Percentiles rank a stretch among this genome's conserved stretches.
phyloP scores from a whole-genome alignment of 2,888 invertebrate genomes.

The Lasioglossum leucozonium region DNA sequence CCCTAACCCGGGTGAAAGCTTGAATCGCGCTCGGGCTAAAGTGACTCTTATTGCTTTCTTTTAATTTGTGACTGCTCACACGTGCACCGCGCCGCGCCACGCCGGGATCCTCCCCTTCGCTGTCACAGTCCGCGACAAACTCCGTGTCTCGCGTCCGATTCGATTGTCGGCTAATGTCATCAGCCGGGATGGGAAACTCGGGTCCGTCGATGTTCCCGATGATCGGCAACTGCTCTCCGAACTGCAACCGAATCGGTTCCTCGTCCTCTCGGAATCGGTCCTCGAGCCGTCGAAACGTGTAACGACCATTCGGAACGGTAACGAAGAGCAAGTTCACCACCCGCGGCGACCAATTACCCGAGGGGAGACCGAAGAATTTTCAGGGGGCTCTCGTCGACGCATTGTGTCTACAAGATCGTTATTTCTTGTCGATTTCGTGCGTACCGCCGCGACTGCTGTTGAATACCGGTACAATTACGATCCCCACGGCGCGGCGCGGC shows the following conservation, averaged over 20 bases:
- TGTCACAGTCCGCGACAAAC: constrained; percentile 29
- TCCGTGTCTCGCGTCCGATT: constrained; percentile 41
- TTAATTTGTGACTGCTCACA: constrained; percentile 72
- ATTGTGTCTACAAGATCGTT: constrained; percentile 66
- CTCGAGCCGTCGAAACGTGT: constrained; percentile 66
- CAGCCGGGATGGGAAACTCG: constrained; percentile 36
- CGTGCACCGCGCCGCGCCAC: constrained; percentile 43
- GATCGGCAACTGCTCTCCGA: constrained; percentile 16
- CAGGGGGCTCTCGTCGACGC: constrained; percentile 33
- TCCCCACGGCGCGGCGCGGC: constrained; percentile 50
- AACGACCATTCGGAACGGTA: constrained; percentile 66
- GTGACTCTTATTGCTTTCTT: constrained; percentile 73
- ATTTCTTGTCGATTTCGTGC: constrained; percentile 63
- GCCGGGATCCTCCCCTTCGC: constrained; percentile 49
- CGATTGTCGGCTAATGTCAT: constrained; percentile 62
- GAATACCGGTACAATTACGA: constrained; percentile 64
- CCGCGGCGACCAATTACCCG: constrained; percentile 70
- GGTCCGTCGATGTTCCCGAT: not conserved
- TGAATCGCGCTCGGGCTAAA: constrained; percentile 40
- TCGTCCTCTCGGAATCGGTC: constrained; percentile 47
- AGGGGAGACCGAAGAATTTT: constrained; percentile 56
- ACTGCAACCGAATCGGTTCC: not conserved
- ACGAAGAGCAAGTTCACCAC: constrained; percentile 67
- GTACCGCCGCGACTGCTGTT: constrained; percentile 31
- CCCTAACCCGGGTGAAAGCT: constrained; percentile 22